These are phyloP conservation scores for Anastatus disparis DNA, from an alignment of 1,140 invertebrate genomes.

Conservation along the genomic window DNA sequence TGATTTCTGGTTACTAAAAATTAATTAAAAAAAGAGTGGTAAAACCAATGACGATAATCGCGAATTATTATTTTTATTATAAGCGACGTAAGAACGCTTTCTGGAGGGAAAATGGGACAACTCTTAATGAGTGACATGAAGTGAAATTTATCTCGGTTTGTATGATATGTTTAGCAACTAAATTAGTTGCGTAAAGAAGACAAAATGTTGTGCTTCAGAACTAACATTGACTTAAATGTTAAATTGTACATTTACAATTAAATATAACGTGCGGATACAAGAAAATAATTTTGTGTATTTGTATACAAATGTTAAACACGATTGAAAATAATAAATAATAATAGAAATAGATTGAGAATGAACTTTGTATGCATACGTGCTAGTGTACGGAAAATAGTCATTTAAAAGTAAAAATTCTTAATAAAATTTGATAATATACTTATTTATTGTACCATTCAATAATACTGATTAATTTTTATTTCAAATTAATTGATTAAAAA, in stretches of 20 bases:
- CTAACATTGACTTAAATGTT: not conserved
- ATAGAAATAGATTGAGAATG: constrained; percentile 6
- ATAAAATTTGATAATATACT: constrained; percentile 15
- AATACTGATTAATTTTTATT: not conserved
- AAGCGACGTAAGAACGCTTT: constrained; percentile 14
- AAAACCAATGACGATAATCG: not conserved
- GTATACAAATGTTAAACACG: not conserved
- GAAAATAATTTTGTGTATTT: not conserved
- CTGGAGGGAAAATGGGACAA: not conserved
- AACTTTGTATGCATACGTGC: constrained; percentile 27
- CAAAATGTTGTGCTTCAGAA: constrained; percentile 13
- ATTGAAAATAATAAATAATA: not conserved
- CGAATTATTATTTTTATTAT: constrained; percentile 19
- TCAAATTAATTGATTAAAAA: not conserved
- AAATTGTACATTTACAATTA: not conserved
- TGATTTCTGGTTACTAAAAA: not conserved
- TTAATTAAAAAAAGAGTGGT: not conserved
- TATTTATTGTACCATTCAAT: constrained; percentile 20
- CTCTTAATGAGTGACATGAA: not conserved
- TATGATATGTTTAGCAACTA: constrained; percentile 27
- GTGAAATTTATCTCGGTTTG: constrained; percentile 21
- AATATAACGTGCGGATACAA: not conserved
- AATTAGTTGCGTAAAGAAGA: not conserved
- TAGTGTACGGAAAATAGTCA: constrained; percentile 34
- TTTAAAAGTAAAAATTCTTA: constrained; percentile 32